Percentiles rank a stretch among this genome's conserved stretches.
phyloP scores from a whole-genome alignment of 1,140 invertebrate genomes.

The Eubasilissa regina region DNA sequence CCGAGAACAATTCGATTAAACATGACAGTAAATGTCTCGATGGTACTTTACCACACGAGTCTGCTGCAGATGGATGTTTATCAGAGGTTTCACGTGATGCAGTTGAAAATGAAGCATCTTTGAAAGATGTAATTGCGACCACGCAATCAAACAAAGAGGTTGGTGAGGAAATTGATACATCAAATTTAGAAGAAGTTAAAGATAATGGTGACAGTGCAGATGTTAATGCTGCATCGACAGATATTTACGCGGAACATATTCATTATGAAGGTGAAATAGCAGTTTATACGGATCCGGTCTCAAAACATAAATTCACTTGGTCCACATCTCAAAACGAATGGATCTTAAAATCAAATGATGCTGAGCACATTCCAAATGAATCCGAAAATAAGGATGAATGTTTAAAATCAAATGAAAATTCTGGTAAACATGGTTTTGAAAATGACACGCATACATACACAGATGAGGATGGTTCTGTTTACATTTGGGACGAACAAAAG shows the following conservation, averaged over 20 bases:
- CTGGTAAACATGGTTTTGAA: slow-evolving; percentile 76
- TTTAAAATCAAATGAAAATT: slow-evolving; percentile 62
- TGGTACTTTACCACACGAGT: no score
- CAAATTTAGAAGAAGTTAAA: no score
- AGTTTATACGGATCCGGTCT: slow-evolving; percentile 82
- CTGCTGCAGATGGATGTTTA: no score
- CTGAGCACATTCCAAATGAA: slow-evolving; percentile 62
- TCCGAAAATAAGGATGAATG: slow-evolving; percentile 64
- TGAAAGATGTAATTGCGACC: no score
- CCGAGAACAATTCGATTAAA: no score
- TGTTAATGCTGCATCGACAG: not conserved
- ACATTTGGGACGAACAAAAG: slow-evolving; percentile 92
- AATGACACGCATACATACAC: slow-evolving; percentile 86
- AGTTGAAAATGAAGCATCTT: no score
- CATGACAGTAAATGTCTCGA: no score
- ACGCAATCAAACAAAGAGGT: no score
- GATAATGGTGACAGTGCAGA: no score
- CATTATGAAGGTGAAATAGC: slow-evolving; percentile 79
- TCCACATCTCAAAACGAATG: slow-evolving; percentile 77
- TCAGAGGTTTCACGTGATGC: no score
- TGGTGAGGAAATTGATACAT: no score
- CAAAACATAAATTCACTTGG: slow-evolving; percentile 80
- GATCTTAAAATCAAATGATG: slow-evolving; percentile 69
- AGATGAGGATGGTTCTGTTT: slow-evolving; percentile 91
- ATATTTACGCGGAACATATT: slow-evolving; percentile 60